Base-by-base conservation (phyloP, 2,888 invertebrate genomes). In the Pecten maximus region DNA sequence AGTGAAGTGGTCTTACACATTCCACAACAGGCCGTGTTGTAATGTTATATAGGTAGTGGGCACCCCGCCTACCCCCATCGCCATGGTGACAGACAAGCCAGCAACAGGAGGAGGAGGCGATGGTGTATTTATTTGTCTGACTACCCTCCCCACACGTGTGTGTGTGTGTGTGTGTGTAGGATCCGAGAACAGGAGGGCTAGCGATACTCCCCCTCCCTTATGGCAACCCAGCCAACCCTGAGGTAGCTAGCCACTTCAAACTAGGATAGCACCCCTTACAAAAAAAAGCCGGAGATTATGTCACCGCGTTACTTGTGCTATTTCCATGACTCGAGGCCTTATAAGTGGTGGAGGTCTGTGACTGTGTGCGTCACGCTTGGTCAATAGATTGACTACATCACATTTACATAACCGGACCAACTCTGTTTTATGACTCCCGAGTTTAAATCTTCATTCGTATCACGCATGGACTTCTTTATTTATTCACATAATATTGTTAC, bases 41-140 rank as follows among this genome's bases (percentile, higher is more conserved):
- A 74, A 74, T 35, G 35, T 74, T 74, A 74, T 35, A 60, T 60
- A 60, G 60, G 60, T 12, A 74, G 74, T 74, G 74, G 74, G 74
- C 74, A 74, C 74, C 74, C 74, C 74, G 19, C 28, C 8, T 74
- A 74, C 74, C 74, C 60, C 74, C 35, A 74, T 74, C 74, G 35
- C 74, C 74, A 74, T 74, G 74, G 74, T 74, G 74, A 74, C 74
- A 74, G 74, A 74, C 74, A 15, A 35, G 74, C 74, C 74, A 74
- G 74, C 74, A 35, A 74, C 74, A 74, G 74, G 74, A 74, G 74
- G 74, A 44, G n/a, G n/a, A n/a, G n/a, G n/a, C n/a, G n/a, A n/a
- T 54, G 54, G 54, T 54, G 19, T 54, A 54, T 54, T 19, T 50
- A 50, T 50, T 19, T 74, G 74, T 74, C 74, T 74, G 74, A 74